phyloP scores from a whole-genome alignment of 2,113 vertebrate species.

The Urocitellus parryii region DNA sequence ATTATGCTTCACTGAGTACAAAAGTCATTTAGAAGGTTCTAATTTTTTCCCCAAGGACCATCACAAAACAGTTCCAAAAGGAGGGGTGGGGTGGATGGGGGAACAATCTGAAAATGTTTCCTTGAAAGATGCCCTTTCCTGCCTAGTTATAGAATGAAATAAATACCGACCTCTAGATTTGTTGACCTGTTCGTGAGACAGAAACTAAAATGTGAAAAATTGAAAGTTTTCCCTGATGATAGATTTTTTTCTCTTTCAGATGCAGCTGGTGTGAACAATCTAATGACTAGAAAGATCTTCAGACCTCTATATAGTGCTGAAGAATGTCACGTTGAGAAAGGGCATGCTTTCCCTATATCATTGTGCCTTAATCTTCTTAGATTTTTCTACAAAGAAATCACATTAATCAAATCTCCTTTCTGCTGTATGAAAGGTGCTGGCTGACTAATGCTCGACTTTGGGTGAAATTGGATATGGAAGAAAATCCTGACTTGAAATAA shows the following conservation, averaged over 20 bases:
- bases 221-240: slow-evolving; percentile 79
- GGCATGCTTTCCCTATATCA: slow-evolving; percentile 82
- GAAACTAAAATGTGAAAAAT: slow-evolving; percentile 83
- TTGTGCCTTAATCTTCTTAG: slow-evolving; percentile 89
- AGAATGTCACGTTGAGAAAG: slow-evolving; percentile 86
- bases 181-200: slow-evolving; percentile 84
- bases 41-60: slow-evolving; percentile 79
- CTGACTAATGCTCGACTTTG: slow-evolving; percentile 87
- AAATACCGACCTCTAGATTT: slow-evolving; percentile 84
- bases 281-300: slow-evolving; percentile 83
- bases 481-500: slow-evolving; percentile 88
- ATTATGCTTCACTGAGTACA: slow-evolving; percentile 84
- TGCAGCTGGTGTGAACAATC: slow-evolving; percentile 80
- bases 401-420: slow-evolving; percentile 90
- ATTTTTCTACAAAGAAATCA: slow-evolving; percentile 89
- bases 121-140: slow-evolving; percentile 86
- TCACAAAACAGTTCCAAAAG: slow-evolving; percentile 79
- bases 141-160: slow-evolving; percentile 83
- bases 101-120: slow-evolving; percentile 83
- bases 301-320: slow-evolving; percentile 70
- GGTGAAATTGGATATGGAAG: slow-evolving; percentile 87
- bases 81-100: not conserved
- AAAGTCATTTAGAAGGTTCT: slow-evolving; percentile 81
- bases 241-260: slow-evolving; percentile 80
- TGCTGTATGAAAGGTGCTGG: slow-evolving; percentile 85